Conservation (phyloP, 1,140 invertebrate genomes). For the Delia radicum region DNA sequence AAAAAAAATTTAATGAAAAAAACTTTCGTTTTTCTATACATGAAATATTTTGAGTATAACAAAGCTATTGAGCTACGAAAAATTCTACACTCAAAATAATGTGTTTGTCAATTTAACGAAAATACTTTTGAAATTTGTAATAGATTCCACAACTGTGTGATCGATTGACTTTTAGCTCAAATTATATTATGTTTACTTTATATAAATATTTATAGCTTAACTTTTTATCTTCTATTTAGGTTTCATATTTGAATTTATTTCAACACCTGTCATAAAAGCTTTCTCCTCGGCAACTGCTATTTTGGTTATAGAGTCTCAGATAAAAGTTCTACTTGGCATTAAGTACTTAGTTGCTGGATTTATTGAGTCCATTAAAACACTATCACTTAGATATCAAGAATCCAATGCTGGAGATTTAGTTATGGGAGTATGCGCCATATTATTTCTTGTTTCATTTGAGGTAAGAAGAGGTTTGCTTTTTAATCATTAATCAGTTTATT, state of each 20-base stretch:
- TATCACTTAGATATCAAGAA: conserved; percentile 65
- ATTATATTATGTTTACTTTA: no score
- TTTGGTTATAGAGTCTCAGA: conserved; percentile 85
- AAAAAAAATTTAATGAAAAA: no score
- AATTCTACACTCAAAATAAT: no score
- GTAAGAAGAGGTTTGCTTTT: conserved; percentile 59
- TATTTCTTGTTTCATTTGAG: conserved; percentile 68
- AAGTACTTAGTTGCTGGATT: conserved; percentile 74
- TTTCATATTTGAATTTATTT: conserved; percentile 93
- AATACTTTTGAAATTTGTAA: no score
- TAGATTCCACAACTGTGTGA: no score
- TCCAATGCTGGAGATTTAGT: conserved; percentile 66
- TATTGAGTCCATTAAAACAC: conserved; percentile 69
- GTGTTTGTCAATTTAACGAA: no score
- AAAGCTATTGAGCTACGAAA: no score
- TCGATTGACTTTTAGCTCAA: no score
- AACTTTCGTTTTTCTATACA: no score
- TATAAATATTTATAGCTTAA: background rate
- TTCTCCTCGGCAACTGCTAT: conserved; percentile 93
- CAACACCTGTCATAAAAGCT: conserved; percentile 88
- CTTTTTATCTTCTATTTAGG: conserved; percentile 58
- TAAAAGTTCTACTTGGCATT: conserved; percentile 81
- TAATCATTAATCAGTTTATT: background rate
- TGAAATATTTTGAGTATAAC: no score
- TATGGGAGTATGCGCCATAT: conserved; percentile 71